Evolutionary conservation across 2,888 invertebrate genomes (phyloP).

Genomic region (Tipula helvola): DNA sequence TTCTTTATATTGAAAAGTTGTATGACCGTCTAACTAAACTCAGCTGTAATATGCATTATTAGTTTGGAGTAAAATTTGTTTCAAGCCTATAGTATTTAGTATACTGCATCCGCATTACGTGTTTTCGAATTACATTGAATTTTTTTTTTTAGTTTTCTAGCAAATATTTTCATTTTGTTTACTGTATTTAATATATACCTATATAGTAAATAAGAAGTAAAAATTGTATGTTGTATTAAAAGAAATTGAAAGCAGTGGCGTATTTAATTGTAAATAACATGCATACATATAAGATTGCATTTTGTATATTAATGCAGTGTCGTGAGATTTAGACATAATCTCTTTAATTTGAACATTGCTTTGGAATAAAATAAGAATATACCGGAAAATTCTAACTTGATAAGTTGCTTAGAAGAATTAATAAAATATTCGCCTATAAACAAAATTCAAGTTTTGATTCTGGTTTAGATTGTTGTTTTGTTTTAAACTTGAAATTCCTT

Average conservation of each 20-base stretch:
- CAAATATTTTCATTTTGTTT: not conserved
- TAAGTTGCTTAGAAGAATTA: too few relatives aligned
- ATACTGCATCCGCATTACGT: not conserved
- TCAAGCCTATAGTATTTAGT: not conserved
- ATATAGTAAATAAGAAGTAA: not conserved
- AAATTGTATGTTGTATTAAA: not conserved
- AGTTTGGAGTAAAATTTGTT: not conserved
- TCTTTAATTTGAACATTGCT: too few relatives aligned
- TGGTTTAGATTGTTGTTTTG: too few relatives aligned
- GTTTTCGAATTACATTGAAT: not conserved
- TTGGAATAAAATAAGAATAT: too few relatives aligned
- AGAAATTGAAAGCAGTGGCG: not conserved
- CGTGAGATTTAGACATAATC: not conserved
- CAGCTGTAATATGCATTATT: not conserved
- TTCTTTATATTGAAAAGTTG: not conserved
- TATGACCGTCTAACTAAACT: too few relatives aligned
- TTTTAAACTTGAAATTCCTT: too few relatives aligned
- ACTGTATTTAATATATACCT: not conserved
- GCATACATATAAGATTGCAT: not conserved
- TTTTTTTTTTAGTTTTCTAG: not conserved
- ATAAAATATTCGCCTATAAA: too few relatives aligned
- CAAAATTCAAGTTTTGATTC: too few relatives aligned
- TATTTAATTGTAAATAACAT: not conserved
- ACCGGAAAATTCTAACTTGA: too few relatives aligned
- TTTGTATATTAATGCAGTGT: not conserved